Evolutionary conservation across 2,113 vertebrate species (phyloP), one percentile per base, ranked within the genome.

Genomic region (Pachycephala philippinensis): DNA sequence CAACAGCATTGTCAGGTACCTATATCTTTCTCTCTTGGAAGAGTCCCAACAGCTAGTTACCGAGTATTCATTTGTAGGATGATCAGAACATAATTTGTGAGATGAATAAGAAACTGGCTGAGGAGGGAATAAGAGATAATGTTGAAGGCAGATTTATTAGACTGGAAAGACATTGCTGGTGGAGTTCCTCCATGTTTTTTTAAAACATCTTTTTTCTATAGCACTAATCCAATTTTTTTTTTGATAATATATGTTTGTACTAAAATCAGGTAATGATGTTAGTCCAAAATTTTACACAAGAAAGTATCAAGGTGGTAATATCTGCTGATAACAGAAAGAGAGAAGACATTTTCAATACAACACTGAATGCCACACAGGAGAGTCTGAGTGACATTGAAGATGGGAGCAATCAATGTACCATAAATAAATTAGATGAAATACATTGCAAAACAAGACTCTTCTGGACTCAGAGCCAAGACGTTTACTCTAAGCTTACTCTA

Each of bases 1-100:
- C 0, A 2, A 44, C 11, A 44, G 27, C 27, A 30, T 45, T n/a
- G 33, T 49, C 30, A 84, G 56, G 11, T 83, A 21, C 1, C 0
- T 92, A 21, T 83, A 57, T 82, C 35, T 71, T 60, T 79, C 35
- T 22, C 10, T 91, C 40, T 60, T 85, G 40, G 49, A 50, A 85
- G 45, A 54, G 20, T 77, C 45, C 63, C 65, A 42, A n/a, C 4
- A 26, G 16, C 19, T 69, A 20, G 22, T 59, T 81, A 69, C 9
- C 1, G 3, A 72, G 19, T 72, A 33, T 33, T 80, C 50, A 66
- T 74, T 92, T 30, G 31, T 7, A 50, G 42, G 27, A 49, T 78
- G 60, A 53, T 68, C 47, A 75, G 61, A 93, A 78, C 23, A 75
- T 56, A 19, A 83, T 86, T 72, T 95, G 39, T 59, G 52, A 75